These are phyloP conservation scores for Zonotrichia albicollis DNA, from an alignment of 2,797 vertebrate genomes.

Conservation along the genomic window DNA sequence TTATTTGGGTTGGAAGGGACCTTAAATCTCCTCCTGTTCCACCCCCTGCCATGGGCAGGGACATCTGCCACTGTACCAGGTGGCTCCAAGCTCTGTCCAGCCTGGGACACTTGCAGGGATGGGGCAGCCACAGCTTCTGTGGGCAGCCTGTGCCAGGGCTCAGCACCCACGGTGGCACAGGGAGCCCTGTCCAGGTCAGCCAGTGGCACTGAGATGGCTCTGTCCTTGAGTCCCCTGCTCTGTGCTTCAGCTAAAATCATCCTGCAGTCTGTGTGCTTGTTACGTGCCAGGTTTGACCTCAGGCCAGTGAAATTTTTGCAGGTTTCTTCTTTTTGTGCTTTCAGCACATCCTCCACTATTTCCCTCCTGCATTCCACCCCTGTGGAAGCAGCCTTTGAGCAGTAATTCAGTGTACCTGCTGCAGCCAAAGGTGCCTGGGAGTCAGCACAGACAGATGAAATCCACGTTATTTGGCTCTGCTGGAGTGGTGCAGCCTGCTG, in stretches of 20 bases:
- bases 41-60: background rate
- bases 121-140: background rate
- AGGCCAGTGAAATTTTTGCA: background rate
- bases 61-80: rapidly evolving
- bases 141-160: background rate
- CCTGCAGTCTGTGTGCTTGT: background rate
- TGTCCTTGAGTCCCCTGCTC: background rate
- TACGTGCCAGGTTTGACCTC: background rate
- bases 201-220: rapidly evolving
- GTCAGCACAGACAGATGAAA: background rate
- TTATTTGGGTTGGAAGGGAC: background rate
- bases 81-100: background rate
- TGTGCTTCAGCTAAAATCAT: background rate
- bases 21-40: rapidly evolving
- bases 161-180: rapidly evolving
- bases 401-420: background rate
- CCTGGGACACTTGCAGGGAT: too few species aligned
- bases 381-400: background rate
- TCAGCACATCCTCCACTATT: background rate
- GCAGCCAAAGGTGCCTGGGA: background rate
- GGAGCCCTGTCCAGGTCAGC: background rate
- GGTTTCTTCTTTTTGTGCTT: background rate
- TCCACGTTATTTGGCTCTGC: background rate
- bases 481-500: background rate
- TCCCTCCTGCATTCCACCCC: background rate